Evolutionary conservation across 2,113 vertebrate genomes (phyloP).

Genomic region (Morphnarchus princeps): DNA sequence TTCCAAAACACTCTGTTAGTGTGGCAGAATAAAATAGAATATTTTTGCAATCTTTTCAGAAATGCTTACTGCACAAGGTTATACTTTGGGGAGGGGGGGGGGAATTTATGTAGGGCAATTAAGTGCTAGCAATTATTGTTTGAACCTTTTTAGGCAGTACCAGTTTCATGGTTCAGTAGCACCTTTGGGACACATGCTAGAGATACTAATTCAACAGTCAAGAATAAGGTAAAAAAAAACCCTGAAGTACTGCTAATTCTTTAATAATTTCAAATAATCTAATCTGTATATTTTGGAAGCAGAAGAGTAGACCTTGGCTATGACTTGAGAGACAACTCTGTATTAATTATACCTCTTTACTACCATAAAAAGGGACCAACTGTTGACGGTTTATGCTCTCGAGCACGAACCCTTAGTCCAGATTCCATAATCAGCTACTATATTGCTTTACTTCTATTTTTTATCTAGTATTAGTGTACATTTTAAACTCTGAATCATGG

Average conservation of each 20-base stretch:
- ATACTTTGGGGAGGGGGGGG: too few species aligned
- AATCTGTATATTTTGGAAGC: not conserved
- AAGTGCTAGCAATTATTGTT: not conserved
- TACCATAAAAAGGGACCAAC: not conserved
- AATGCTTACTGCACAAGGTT: not conserved
- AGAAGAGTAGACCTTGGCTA: not conserved
- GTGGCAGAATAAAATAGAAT: not conserved
- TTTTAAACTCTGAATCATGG: not conserved
- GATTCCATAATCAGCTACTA: not conserved
- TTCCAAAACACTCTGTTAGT: not conserved
- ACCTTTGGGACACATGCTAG: not conserved
- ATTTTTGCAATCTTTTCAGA: not conserved
- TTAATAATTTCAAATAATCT: not conserved
- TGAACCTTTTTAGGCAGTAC: not conserved
- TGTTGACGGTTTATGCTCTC: not conserved
- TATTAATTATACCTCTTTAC: not conserved
- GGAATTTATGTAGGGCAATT: not conserved
- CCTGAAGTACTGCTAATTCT: not conserved
- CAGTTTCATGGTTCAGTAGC: not conserved
- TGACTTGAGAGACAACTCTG: not conserved
- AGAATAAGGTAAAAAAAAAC: not conserved
- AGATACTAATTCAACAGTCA: not conserved
- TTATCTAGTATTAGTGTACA: not conserved
- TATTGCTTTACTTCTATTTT: not conserved
- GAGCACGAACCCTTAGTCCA: not conserved